These are phyloP conservation scores for Alsophila aescularia DNA, from an alignment of 2,888 invertebrate species.

Conservation along the genomic window DNA sequence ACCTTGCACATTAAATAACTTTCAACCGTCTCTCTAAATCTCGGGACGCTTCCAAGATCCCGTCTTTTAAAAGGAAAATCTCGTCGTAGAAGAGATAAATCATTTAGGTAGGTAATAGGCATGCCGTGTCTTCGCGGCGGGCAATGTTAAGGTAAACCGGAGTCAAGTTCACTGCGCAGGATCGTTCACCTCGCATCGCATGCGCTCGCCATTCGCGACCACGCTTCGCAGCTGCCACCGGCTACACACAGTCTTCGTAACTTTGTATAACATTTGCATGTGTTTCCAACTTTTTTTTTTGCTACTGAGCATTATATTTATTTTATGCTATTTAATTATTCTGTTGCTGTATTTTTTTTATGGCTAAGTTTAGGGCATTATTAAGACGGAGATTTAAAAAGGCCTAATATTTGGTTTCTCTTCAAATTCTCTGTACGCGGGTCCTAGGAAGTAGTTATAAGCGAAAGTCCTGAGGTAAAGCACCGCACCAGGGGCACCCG, in stretches of 20 bases:
- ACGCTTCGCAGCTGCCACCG: neutral
- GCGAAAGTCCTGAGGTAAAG: too few species aligned
- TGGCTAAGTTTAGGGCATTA: too few species aligned
- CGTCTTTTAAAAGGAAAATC: neutral
- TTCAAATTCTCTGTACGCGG: too few species aligned
- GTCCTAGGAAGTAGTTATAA: too few species aligned
- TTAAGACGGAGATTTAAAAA: too few species aligned
- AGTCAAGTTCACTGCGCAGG: slow-evolving; percentile 71
- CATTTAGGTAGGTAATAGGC: slow-evolving; percentile 44
- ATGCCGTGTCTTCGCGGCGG: slow-evolving; percentile 31
- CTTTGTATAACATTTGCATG: neutral
- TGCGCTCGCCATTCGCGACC: slow-evolving; percentile 43
- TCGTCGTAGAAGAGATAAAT: slow-evolving; percentile 22
- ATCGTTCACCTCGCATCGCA: slow-evolving; percentile 70
- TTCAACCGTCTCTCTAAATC: neutral
- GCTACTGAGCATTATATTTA: too few species aligned
- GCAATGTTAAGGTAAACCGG: slow-evolving; percentile 66
- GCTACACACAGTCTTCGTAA: slow-evolving; percentile 1
- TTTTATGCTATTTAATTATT: too few species aligned
- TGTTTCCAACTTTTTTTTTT: neutral
- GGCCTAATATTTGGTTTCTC: too few species aligned
- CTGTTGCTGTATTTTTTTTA: too few species aligned
- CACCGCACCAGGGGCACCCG: too few species aligned
- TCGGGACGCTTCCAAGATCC: neutral
- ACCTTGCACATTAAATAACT: neutral